Conservation (phyloP, 2,113 vertebrate species). For the Channa maculata region DNA sequence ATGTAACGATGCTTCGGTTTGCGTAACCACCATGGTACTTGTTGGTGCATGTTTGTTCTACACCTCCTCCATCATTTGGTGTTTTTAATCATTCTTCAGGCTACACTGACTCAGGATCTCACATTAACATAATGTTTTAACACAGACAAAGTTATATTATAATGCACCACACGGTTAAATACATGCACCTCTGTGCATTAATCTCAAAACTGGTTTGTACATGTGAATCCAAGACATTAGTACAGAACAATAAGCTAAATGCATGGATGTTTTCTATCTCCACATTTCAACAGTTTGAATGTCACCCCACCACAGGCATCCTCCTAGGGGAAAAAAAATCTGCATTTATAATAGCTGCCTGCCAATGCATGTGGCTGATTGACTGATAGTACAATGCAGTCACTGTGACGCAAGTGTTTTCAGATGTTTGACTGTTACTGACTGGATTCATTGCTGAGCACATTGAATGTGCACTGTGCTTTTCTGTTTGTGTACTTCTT, state of each 20-base stretch:
- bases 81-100: not conserved
- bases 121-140: too few relatives aligned
- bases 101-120: not conserved
- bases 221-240: not conserved
- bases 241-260: too few relatives aligned
- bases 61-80: not conserved
- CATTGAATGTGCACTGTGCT: not conserved
- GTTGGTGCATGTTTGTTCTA: conserved; percentile 32
- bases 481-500: not conserved
- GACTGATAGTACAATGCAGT: conserved; percentile 35
- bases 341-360: conserved; percentile 33
- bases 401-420: conserved; percentile 52
- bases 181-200: not conserved
- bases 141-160: not conserved
- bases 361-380: conserved; percentile 28
- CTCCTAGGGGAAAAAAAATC: conserved; percentile 21
- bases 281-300: conserved; percentile 21
- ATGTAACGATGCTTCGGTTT: not conserved
- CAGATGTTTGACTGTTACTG: conserved; percentile 47
- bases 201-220: not conserved
- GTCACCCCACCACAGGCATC: conserved; percentile 27
- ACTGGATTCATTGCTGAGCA: conserved; percentile 22
- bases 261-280: conserved; percentile 8
- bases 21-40: conserved; percentile 12
- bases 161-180: not conserved